These are phyloP conservation scores for Meloidogyne chitwoodi DNA, from an alignment of 1,140 invertebrate species.

Conservation along the genomic window DNA sequence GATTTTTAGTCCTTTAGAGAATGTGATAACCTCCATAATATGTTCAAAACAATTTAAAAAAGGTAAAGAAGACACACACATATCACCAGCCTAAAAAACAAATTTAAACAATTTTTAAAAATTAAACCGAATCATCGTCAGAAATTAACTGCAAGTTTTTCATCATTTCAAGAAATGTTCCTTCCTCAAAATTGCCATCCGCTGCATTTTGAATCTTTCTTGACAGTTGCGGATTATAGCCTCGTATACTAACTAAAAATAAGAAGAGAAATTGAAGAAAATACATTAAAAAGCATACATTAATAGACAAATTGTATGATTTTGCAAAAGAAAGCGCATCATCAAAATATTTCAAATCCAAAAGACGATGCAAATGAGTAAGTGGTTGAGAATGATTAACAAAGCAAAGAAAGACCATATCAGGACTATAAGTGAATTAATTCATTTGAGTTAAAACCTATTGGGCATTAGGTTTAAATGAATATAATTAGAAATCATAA, in stretches of 20 bases:
- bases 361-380: constrained; percentile 16
- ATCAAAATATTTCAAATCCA: constrained; percentile 21
- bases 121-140: constrained; percentile 12
- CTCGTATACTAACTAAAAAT: constrained; percentile 24
- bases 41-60: constrained; percentile 22
- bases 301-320: constrained; percentile 12
- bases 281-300: constrained; percentile 12
- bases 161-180: constrained; percentile 16
- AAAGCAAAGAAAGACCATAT: constrained; percentile 25
- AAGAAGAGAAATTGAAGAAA: neutral
- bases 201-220: constrained; percentile 21
- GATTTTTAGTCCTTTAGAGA: constrained; percentile 17
- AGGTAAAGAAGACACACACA: constrained; percentile 18
- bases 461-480: too few species aligned
- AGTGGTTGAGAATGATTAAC: constrained; percentile 24
- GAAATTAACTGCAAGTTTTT: constrained; percentile 1
- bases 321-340: constrained; percentile 30
- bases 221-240: constrained; percentile 16
- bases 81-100: constrained; percentile 20
- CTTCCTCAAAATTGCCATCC: constrained; percentile 20
- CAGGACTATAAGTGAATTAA: neutral
- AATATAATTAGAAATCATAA: too few species aligned
- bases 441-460: too few species aligned
- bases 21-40: constrained; percentile 17
- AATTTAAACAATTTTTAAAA: neutral